Evolutionary conservation across 2,113 vertebrate species (phyloP).

Genomic region (Lophotis ruficrista): DNA sequence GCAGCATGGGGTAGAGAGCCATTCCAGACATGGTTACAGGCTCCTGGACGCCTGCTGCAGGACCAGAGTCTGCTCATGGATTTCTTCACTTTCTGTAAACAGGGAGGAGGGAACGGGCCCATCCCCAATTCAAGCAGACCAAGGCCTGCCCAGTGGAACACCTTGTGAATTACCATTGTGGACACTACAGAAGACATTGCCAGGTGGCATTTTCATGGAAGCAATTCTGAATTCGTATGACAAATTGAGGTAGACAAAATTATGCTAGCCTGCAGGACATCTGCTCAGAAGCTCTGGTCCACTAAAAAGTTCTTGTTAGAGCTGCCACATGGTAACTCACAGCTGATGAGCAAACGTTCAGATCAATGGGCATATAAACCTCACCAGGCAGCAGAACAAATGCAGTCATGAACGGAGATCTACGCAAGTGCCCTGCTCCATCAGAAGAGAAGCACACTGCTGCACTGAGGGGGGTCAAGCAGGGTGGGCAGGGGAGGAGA

Average conservation of each 20-base stretch:
- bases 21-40: background rate
- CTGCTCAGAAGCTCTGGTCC: background rate
- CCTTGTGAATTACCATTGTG: background rate
- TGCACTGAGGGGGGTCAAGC: fast-evolving
- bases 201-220: background rate
- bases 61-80: background rate
- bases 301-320: background rate
- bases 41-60: background rate
- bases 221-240: background rate
- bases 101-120: background rate
- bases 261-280: background rate
- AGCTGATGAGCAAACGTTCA: background rate
- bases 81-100: background rate
- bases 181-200: background rate
- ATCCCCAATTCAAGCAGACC: background rate
- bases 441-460: background rate
- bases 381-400: background rate
- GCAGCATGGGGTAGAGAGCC: background rate
- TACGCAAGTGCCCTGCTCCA: background rate
- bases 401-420: background rate
- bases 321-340: background rate
- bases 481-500: background rate
- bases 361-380: background rate
- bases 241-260: background rate
- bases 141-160: background rate